Conservation (phyloP, 2,797 vertebrate species). For the Erithacus rubecula region DNA sequence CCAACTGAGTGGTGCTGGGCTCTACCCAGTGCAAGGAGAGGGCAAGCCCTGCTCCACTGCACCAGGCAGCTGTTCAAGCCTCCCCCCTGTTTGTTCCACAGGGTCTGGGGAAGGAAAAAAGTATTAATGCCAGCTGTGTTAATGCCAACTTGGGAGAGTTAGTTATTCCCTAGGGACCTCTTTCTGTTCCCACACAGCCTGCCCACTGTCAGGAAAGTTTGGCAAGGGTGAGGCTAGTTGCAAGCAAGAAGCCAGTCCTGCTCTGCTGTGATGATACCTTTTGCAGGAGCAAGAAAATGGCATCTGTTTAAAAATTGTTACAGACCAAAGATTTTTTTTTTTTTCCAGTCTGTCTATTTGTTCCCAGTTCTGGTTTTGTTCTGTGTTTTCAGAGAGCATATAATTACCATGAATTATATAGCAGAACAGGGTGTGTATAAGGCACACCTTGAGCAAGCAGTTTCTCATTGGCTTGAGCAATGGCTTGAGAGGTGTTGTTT, state of each 20-base stretch:
- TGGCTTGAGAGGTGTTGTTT: slow-evolving; percentile 10
- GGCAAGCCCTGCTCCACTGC: background rate
- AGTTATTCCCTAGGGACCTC: background rate
- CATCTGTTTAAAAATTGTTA: background rate
- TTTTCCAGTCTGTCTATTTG: background rate
- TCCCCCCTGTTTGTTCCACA: background rate
- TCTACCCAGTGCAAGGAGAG: background rate
- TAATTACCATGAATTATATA: slow-evolving; percentile 70
- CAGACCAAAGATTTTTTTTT: background rate
- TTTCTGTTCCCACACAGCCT: background rate
- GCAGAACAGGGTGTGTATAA: slow-evolving; percentile 69
- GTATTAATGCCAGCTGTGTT: background rate
- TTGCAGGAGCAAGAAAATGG: background rate
- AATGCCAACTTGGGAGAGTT: background rate
- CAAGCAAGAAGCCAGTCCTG: background rate
- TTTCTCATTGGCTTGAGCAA: slow-evolving; percentile 68
- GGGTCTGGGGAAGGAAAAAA: background rate
- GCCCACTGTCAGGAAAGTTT: background rate
- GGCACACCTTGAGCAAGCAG: slow-evolving; percentile 69
- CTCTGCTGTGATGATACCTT: background rate
- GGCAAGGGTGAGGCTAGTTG: background rate
- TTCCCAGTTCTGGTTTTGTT: slow-evolving; percentile 47
- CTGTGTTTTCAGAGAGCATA: slow-evolving; percentile 29
- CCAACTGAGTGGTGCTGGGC: background rate
- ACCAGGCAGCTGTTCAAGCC: background rate